A percentile compares a stretch with the other conserved stretches of the same genome.
These are phyloP conservation scores for Eolophus roseicapilla DNA, from an alignment of 2,113 vertebrate species.

Conservation along the genomic window DNA sequence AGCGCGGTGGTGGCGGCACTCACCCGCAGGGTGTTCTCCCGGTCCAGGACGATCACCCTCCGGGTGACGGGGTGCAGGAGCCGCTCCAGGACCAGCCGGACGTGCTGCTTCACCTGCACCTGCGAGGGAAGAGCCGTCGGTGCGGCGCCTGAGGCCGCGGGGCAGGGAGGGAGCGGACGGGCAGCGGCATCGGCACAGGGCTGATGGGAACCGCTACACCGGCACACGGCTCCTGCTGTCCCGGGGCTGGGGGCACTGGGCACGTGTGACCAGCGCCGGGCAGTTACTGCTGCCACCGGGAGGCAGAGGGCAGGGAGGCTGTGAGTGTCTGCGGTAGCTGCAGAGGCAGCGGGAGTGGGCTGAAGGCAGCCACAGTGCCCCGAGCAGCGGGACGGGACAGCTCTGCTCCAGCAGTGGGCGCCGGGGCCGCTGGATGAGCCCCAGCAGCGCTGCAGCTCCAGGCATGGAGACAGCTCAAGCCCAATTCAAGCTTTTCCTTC, in stretches of 20 bases:
- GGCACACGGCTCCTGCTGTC: background rate
- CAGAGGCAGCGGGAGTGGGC: background rate
- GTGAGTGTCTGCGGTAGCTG: background rate
- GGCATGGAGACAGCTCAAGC: background rate
- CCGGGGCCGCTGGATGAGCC: background rate
- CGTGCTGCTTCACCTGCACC: conserved; percentile 34
- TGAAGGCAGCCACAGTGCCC: background rate
- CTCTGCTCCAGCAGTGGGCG: too few species aligned
- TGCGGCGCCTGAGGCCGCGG: background rate
- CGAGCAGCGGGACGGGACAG: background rate
- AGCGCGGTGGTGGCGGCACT: background rate
- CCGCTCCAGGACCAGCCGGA: conserved; percentile 29
- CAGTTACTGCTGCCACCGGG: background rate
- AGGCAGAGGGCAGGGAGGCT: background rate
- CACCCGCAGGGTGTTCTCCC: conserved; percentile 42
- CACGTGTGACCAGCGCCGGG: rapidly evolving
- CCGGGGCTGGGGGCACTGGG: background rate
- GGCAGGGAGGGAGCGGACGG: background rate
- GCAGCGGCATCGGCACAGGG: background rate
- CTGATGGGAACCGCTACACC: background rate
- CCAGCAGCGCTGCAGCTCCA: background rate
- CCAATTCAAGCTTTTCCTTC: background rate
- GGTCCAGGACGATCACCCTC: conserved; percentile 51
- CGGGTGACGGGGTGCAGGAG: conserved; percentile 36
- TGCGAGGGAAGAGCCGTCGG: background rate